Evolutionary conservation across 2,797 vertebrate genomes (phyloP).

Genomic region (Peromyscus aztecus): DNA sequence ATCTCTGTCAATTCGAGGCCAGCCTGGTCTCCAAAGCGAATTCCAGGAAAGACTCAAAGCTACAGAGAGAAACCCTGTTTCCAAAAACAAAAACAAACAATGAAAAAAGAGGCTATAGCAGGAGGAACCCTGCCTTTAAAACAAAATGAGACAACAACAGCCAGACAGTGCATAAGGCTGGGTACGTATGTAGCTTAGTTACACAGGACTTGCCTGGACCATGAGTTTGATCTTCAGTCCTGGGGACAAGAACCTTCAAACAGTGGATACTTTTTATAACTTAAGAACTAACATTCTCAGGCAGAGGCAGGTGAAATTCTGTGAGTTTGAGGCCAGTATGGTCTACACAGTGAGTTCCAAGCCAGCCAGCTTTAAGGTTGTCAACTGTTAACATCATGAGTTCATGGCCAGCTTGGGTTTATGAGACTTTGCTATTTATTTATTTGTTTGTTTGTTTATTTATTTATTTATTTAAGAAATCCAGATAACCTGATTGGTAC

Average conservation of each 20-base stretch:
- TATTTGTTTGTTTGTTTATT: neutral
- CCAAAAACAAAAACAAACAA: no score
- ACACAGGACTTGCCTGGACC: neutral
- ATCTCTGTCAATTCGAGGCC: no score
- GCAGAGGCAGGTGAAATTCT: neutral
- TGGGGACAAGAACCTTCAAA: neutral
- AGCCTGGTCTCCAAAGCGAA: no score
- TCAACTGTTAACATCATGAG: neutral
- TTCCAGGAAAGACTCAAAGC: no score
- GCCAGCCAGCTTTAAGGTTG: neutral
- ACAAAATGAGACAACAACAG: neutral
- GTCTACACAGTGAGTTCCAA: neutral
- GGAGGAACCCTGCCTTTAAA: neutral
- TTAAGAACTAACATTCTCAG: conserved; percentile 4
- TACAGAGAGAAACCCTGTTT: no score
- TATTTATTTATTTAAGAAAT: neutral
- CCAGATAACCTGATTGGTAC: neutral
- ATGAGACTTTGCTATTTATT: neutral
- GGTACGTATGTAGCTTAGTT: neutral
- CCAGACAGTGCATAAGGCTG: neutral
- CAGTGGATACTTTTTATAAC: conserved; percentile 38
- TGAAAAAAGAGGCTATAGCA: no score
- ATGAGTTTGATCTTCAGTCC: neutral
- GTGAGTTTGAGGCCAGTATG: neutral
- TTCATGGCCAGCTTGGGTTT: neutral